Percentiles rank a stretch among this genome's conserved stretches.
Conservation (phyloP, 2,113 vertebrate species). For the Prionailurus bengalensis region DNA sequence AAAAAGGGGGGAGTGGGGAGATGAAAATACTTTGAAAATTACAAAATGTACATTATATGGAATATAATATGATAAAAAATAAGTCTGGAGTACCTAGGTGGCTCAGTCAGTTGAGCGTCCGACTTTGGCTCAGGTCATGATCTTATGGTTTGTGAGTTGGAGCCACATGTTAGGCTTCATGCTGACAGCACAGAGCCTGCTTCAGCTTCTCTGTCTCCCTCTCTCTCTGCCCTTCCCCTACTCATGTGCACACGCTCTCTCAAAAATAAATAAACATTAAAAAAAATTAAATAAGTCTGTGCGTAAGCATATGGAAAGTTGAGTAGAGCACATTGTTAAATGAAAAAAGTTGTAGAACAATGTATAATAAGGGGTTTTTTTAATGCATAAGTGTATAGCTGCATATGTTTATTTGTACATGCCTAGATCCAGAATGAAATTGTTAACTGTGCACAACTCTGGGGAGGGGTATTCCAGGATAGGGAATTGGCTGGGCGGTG, state of each 20-base stretch:
- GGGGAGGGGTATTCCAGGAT: background rate
- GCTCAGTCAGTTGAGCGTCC: too few species aligned
- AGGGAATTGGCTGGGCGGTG: background rate
- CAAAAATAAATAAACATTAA: too few species aligned
- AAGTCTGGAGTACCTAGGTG: background rate
- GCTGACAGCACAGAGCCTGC: too few species aligned
- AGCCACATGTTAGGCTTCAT: too few species aligned
- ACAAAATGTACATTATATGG: background rate
- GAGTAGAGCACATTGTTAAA: background rate
- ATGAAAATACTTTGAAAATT: conserved; percentile 55
- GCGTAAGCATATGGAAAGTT: background rate
- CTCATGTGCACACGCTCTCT: too few species aligned
- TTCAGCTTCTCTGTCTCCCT: too few species aligned
- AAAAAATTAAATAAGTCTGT: background rate
- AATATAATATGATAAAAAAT: background rate
- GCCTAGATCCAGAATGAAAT: background rate
- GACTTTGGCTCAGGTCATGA: too few species aligned
- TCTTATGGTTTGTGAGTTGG: too few species aligned
- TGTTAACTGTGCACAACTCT: background rate
- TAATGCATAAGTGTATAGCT: background rate
- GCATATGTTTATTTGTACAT: background rate
- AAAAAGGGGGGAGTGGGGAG: background rate
- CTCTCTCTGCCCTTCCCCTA: too few species aligned
- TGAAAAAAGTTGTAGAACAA: background rate
- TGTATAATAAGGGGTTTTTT: background rate